phyloP scores from a whole-genome alignment of 2,888 invertebrate genomes.

The Teinopalpus imperialis region DNA sequence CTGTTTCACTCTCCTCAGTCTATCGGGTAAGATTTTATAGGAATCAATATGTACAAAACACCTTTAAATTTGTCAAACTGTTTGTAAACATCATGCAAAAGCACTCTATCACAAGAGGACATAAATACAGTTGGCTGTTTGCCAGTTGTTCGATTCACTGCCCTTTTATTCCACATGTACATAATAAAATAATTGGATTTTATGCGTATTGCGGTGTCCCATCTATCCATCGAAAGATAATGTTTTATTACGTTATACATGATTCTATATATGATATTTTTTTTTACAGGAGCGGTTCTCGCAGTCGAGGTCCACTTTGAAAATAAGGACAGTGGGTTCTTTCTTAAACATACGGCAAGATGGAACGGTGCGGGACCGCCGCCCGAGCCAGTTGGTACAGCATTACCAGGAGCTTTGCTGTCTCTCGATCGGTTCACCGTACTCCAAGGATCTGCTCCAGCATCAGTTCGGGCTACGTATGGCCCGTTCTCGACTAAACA shows the following conservation, averaged over 20 bases:
- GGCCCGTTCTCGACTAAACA: slow-evolving; percentile 98
- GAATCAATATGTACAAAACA: too few relatives aligned
- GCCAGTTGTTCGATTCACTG: slow-evolving; percentile 61
- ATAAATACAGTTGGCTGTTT: slow-evolving; percentile 57
- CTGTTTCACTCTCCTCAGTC: too few relatives aligned
- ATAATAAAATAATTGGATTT: slow-evolving; percentile 65
- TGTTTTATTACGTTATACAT: slow-evolving; percentile 37
- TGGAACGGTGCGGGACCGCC: slow-evolving; percentile 83
- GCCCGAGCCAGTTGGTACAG: slow-evolving; percentile 69
- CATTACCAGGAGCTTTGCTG: slow-evolving; percentile 85
- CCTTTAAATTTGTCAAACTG: slow-evolving; percentile 43
- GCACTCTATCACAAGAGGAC: slow-evolving; percentile 47
- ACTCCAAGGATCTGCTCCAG: slow-evolving; percentile 94
- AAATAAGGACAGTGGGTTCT: slow-evolving; percentile 95
- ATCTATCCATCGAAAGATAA: slow-evolving; percentile 35
- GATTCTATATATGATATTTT: too few relatives aligned
- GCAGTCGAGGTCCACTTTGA: slow-evolving; percentile 95
- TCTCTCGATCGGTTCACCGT: slow-evolving; percentile 95
- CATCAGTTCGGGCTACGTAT: slow-evolving; percentile 94
- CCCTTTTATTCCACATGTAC: slow-evolving; percentile 62
- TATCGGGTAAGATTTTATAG: too few relatives aligned
- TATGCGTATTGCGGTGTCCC: slow-evolving; percentile 50
- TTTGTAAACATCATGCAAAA: slow-evolving; percentile 61
- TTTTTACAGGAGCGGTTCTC: slow-evolving; percentile 83
- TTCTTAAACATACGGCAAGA: slow-evolving; percentile 90